Evolutionary conservation across 2,888 invertebrate genomes (phyloP).

Genomic region (Drosophila birchii): DNA sequence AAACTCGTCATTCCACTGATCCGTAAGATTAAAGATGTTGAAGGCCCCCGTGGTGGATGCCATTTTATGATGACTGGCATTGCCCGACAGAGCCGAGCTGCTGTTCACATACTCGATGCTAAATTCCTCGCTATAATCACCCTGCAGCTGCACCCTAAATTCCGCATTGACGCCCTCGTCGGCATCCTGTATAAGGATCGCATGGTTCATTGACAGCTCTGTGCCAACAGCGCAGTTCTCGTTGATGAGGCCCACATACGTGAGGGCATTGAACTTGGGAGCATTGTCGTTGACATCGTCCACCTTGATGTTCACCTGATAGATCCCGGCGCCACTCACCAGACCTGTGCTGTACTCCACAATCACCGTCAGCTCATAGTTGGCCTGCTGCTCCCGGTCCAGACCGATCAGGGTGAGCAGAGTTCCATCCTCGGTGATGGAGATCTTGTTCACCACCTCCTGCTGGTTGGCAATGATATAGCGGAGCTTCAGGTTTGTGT

Average conservation of each 20-base stretch:
- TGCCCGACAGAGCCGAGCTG: conserved; percentile 78
- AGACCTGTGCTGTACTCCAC: conserved; percentile 91
- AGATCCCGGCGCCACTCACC: conserved; percentile 90
- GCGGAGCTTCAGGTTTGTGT: conserved; percentile 86
- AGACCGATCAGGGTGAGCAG: conserved; percentile 91
- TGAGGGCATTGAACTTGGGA: conserved; percentile 89
- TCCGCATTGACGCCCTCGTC: conserved; percentile 89
- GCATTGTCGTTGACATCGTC: conserved; percentile 95
- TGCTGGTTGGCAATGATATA: conserved; percentile 93
- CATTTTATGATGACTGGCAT: conserved; percentile 61
- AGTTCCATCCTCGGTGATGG: conserved; percentile 91
- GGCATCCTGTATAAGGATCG: conserved; percentile 89
- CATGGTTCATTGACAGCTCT: conserved; percentile 89
- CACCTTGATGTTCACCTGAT: conserved; percentile 91
- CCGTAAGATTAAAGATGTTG: conserved; percentile 83
- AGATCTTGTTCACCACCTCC: conserved; percentile 91
- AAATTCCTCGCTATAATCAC: conserved; percentile 91
- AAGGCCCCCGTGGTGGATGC: conserved; percentile 81
- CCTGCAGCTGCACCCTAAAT: conserved; percentile 89
- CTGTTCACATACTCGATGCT: conserved; percentile 86
- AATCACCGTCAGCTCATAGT: conserved; percentile 91
- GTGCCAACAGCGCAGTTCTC: conserved; percentile 91
- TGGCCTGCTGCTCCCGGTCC: conserved; percentile 90
- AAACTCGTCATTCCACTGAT: conserved; percentile 84
- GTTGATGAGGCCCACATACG: conserved; percentile 90